Evolutionary conservation across 2,113 vertebrate species (phyloP), one percentile per base, ranked within the genome.

Genomic region (Tupaia tana): DNA sequence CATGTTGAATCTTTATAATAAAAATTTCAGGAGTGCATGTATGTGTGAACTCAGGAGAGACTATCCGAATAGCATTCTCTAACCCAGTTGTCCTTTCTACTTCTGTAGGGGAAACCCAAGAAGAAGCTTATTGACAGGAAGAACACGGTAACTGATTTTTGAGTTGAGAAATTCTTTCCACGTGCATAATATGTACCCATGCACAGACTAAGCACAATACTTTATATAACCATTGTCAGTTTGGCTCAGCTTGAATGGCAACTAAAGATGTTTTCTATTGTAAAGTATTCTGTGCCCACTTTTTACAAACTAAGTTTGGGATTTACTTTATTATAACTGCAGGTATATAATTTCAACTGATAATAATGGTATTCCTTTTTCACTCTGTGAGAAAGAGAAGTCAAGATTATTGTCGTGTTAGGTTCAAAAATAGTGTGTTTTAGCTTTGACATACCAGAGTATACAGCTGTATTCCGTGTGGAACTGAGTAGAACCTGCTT

Each of bases 111-210:
- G 97, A 95, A 98, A 97, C 95, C 89, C 95, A 71, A 98, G 97
- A 97, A 98, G 96, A 97, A 98, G 97, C 54, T 86, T 98, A 59
- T 27, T 96, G 89, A 11, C 97, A 96, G 98, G 96, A 94, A 98
- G 95, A 98, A 75, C 96, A 89, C 97, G 98, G 98, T 98, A 98
- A 98, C 96, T 96, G 83, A 67, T 75, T 98, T 96, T 86, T 97
- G 86, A 95, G 93, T 86, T 95, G 95, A 96, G 93, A 90, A 88
- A 75, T 94, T 88, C 89, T 96, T 59, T 95, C 66, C 19, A 86
- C 89, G 58, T 24, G 63, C 75, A 15, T 61, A 24, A 1, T 69
- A 29, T 75, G 31, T 96, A 85, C 22, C 83, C 29, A 10, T 82
- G 86, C 20, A 88, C 43, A 83, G 86, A 93, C 25, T 43, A 77